Conservation (phyloP, 2,797 vertebrate species). For the Xerus rutilus region DNA sequence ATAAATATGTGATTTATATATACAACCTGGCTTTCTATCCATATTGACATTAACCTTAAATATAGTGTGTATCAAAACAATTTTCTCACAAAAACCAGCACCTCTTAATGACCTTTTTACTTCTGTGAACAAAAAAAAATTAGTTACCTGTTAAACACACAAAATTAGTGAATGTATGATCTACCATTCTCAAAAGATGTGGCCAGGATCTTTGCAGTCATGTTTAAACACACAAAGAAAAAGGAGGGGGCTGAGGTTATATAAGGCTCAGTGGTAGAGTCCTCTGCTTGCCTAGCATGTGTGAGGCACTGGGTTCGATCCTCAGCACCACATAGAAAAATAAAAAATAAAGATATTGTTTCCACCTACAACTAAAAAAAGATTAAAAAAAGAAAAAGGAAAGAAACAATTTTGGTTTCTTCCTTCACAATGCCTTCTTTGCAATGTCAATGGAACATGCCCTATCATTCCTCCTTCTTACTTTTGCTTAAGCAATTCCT, state of each 20-base stretch:
- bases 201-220: constrained; percentile 8
- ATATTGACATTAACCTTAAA: constrained; percentile 47
- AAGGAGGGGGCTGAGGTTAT: no score
- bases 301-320: no score
- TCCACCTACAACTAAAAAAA: no score
- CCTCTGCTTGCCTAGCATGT: no score
- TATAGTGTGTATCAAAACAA: background rate
- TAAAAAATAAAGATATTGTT: no score
- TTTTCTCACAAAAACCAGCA: constrained; percentile 60
- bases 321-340: no score
- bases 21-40: background rate
- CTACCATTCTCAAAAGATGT: constrained; percentile 31
- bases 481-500: constrained; percentile 48
- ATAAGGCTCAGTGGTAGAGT: no score
- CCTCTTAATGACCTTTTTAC: constrained; percentile 48
- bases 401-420: constrained; percentile 13
- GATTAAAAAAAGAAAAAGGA: background rate
- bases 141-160: constrained; percentile 24
- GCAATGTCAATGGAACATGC: background rate
- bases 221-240: background rate
- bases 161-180: constrained; percentile 26
- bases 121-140: constrained; percentile 48
- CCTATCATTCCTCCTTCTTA: background rate
- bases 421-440: constrained; percentile 41
- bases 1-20: constrained; percentile 14